These are phyloP conservation scores for Ochropacha duplaris DNA, from an alignment of 2,888 invertebrate species.

Conservation along the genomic window DNA sequence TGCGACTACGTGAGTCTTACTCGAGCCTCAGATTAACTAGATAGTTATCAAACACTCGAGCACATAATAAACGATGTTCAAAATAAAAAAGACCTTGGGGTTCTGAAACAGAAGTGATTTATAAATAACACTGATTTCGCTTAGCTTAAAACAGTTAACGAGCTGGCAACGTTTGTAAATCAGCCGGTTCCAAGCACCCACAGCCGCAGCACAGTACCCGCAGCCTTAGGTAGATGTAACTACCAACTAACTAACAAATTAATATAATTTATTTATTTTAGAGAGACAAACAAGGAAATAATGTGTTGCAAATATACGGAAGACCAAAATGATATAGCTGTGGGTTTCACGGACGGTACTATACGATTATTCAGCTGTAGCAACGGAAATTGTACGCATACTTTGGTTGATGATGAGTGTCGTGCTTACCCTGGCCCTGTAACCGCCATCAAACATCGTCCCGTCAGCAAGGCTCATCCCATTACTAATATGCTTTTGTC, in stretches of 20 bases:
- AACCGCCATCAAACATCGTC: constrained; percentile 84
- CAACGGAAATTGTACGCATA: constrained; percentile 71
- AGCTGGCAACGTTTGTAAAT: too few species aligned
- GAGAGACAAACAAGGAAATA: constrained; percentile 78
- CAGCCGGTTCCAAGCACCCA: too few species aligned
- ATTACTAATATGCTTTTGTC: constrained; percentile 81
- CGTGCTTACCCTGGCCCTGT: constrained; percentile 80
- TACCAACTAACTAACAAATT: neutral
- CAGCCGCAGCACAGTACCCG: too few species aligned
- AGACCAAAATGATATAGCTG: constrained; percentile 81
- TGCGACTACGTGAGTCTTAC: too few species aligned
- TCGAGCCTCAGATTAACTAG: too few species aligned
- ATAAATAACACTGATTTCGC: too few species aligned
- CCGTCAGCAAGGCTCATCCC: constrained; percentile 83
- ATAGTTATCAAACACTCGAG: too few species aligned
- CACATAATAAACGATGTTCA: too few species aligned
- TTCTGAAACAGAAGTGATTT: too few species aligned
- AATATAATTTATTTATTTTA: constrained; percentile 38
- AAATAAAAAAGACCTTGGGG: too few species aligned
- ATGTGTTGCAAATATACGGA: constrained; percentile 85
- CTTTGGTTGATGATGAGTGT: constrained; percentile 81
- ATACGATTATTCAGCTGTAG: constrained; percentile 80
- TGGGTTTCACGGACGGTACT: constrained; percentile 84
- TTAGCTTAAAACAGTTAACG: too few species aligned
- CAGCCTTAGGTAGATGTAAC: neutral